phyloP scores from a whole-genome alignment of 2,797 vertebrate genomes.

The Scolopax rusticola region DNA sequence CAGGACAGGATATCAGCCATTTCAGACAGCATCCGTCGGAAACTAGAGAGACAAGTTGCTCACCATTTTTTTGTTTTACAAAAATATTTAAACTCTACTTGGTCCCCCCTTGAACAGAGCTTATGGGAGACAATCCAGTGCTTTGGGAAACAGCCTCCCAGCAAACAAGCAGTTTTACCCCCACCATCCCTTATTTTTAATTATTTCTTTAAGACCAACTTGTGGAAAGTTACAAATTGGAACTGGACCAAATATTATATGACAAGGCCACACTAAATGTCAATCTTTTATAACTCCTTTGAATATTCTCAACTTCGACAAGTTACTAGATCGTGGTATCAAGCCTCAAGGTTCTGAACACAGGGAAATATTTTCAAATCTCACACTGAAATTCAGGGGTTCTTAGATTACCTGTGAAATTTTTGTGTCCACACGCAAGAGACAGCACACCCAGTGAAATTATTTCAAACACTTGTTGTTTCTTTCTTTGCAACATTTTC shows the following conservation, averaged over 20 bases:
- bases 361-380: background rate
- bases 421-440: background rate
- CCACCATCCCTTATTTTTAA: background rate
- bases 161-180: background rate
- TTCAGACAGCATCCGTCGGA: background rate
- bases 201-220: background rate
- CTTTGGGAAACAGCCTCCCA: background rate
- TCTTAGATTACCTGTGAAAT: background rate
- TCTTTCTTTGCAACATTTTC: conserved; percentile 32
- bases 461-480: background rate
- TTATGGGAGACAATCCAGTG: background rate
- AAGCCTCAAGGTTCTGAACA: background rate
- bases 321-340: background rate
- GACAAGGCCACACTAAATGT: background rate
- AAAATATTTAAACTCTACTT: background rate
- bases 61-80: background rate
- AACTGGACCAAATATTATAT: background rate
- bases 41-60: background rate
- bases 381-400: background rate
- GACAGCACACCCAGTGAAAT: background rate
- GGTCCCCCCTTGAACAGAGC: background rate
- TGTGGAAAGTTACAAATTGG: background rate
- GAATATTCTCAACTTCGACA: background rate
- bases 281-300: background rate
- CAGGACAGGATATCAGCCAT: conserved; percentile 64